Evolutionary conservation across 2,113 vertebrate species (phyloP), one percentile per base, ranked within the genome.

Genomic region (Rynchops niger): DNA sequence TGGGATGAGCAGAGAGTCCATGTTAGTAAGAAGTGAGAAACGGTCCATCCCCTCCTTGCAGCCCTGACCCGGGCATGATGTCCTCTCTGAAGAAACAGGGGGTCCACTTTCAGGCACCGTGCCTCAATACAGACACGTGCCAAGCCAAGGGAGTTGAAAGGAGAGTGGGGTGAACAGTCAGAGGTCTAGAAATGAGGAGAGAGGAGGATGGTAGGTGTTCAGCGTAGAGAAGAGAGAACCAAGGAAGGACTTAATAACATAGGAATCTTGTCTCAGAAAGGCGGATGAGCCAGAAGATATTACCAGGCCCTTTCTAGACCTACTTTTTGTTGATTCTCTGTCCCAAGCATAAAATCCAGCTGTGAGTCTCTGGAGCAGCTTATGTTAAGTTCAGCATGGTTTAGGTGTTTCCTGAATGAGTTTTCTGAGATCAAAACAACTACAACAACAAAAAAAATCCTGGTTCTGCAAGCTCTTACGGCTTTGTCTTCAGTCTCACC

Each of bases 371-470:
- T 66, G 42, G 45, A 93, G 36, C 9, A 76, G 34, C 40, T 53
- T 49, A 12, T n/a, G 15, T 86, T 50, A 91, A 77, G 2, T 86
- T 59, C 26, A 70, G 17, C n/a, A 36, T 38, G 36, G 30, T 49
- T 92, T 76, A 79, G 40, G 56, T 84, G 38, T 50, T 71, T 90
- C 47, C 43, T 67, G 49, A 86, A 82, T 36, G 26, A 71, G 15
- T 52, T 87, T 94, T 95, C 61, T 71, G 40, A 87, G 90, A 91
- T 52, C 12, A 67, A 86, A 86, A 12, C 26, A 78, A 34, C n/a
- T 50, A 49, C 9, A 63, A 63, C 12, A 71, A 32, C 17, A 23
- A 43, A 63, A 63, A 79, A 86, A 19, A 56, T 76, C 19, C 26
- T 67, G 36, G 13, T 65, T 16, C 12, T 95, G n/a, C 22, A 85